Evolutionary conservation across 1,140 invertebrate genomes (phyloP).

Genomic region (Calephelis nemesis): DNA sequence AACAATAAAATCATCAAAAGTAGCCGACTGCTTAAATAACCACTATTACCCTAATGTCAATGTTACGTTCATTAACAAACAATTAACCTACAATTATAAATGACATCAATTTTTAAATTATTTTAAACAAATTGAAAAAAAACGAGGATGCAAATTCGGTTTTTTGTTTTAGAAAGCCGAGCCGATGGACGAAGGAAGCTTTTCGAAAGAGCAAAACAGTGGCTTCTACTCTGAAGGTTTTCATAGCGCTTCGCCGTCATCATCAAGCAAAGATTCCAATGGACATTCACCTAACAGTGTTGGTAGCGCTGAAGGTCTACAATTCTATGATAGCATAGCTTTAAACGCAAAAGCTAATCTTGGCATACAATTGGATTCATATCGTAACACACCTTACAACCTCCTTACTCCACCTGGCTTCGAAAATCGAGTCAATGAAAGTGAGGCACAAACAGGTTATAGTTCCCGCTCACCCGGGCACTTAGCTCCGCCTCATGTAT

Average conservation of each 20-base stretch:
- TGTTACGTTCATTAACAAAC: slow-evolving; percentile 24
- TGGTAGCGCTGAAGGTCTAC: slow-evolving; percentile 69
- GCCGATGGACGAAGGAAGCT: slow-evolving; percentile 67
- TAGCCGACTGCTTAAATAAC: slow-evolving; percentile 21
- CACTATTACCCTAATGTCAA: slow-evolving; percentile 21
- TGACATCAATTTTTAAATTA: background rate
- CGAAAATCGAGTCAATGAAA: slow-evolving; percentile 53
- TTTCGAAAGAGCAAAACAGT: slow-evolving; percentile 64
- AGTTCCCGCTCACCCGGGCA: slow-evolving; percentile 68
- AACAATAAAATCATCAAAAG: slow-evolving; percentile 19
- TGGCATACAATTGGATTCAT: slow-evolving; percentile 59
- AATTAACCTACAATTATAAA: slow-evolving; percentile 21
- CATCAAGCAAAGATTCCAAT: slow-evolving; percentile 73
- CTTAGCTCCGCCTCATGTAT: slow-evolving; percentile 65
- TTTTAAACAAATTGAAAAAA: slow-evolving; percentile 8
- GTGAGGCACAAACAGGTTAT: slow-evolving; percentile 69
- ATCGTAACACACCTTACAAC: slow-evolving; percentile 58
- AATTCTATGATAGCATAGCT: slow-evolving; percentile 72
- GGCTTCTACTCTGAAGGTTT: slow-evolving; percentile 77
- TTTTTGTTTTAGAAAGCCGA: slow-evolving; percentile 63
- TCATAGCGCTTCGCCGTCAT: slow-evolving; percentile 75
- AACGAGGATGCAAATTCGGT: slow-evolving; percentile 1
- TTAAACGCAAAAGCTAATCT: slow-evolving; percentile 68
- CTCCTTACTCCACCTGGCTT: slow-evolving; percentile 69
- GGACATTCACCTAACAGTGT: slow-evolving; percentile 68